A percentile compares a stretch with the other conserved stretches of the same genome.
Evolutionary conservation across 1,140 invertebrate species (phyloP).

Genomic region (Calephelis virginiensis): DNA sequence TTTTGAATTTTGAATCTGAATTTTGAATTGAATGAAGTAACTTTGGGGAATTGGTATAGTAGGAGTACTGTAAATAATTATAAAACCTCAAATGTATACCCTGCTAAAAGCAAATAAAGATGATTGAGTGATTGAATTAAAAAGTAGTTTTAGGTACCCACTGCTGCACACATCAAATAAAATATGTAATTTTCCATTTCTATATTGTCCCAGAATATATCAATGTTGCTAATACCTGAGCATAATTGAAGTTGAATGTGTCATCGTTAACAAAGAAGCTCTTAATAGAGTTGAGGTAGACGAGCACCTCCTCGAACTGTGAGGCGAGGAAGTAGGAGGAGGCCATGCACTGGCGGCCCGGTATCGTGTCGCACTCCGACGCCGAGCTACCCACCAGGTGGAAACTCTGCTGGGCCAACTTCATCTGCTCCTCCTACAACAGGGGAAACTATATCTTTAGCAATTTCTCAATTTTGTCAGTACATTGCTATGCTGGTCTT

Average conservation of each 20-base stretch:
- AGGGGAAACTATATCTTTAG: background rate
- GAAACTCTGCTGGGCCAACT: conserved; percentile 97
- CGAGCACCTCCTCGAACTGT: conserved; percentile 97
- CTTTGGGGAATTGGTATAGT: too few species aligned
- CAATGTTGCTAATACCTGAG: conserved; percentile 79
- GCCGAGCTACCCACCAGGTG: conserved; percentile 97
- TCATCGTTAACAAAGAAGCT: conserved; percentile 97
- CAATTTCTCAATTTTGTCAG: background rate
- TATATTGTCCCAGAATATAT: too few species aligned
- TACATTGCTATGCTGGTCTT: too few species aligned
- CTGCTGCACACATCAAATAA: too few species aligned
- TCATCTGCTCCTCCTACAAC: conserved; percentile 92
- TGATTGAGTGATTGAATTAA: too few species aligned
- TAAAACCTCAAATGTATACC: too few species aligned
- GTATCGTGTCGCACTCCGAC: conserved; percentile 96
- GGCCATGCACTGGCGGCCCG: conserved; percentile 97
- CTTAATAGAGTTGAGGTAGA: conserved; percentile 98
- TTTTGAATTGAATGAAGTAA: too few species aligned
- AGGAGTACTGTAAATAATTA: too few species aligned
- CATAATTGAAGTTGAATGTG: conserved; percentile 98
- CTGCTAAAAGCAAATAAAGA: too few species aligned
- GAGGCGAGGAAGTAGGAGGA: conserved; percentile 96
- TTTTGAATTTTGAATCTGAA: too few species aligned
- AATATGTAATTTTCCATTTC: too few species aligned
- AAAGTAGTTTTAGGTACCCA: too few species aligned